Conservation (phyloP, 2,888 invertebrate genomes). For the Drosophila atripex region DNA sequence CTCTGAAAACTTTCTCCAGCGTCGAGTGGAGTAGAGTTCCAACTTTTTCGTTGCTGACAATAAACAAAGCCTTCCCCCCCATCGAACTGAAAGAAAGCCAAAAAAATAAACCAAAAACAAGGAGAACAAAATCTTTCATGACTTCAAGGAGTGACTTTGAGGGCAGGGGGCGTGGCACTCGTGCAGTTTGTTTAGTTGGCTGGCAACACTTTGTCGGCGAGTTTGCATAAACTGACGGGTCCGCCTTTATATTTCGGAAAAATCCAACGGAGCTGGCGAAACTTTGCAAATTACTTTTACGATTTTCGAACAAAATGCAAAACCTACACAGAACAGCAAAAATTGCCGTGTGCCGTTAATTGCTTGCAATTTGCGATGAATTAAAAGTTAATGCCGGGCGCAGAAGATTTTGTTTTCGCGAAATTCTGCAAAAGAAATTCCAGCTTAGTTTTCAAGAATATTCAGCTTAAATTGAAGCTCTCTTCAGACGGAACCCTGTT, state of each 20-base stretch:
- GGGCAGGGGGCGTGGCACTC: slow-evolving; percentile 11
- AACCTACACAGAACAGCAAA: slow-evolving; percentile 26
- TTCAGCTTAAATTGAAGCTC: background rate
- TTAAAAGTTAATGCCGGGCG: slow-evolving; percentile 62
- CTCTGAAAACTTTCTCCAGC: slow-evolving; percentile 49
- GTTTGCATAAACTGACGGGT: slow-evolving; percentile 59
- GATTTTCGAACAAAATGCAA: slow-evolving; percentile 42
- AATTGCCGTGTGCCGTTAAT: slow-evolving; percentile 54
- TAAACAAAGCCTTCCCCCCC: slow-evolving; percentile 56
- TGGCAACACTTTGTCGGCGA: slow-evolving; percentile 73
- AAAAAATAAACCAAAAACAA: slow-evolving; percentile 7
- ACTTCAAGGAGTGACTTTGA: background rate
- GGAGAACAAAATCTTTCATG: slow-evolving; percentile 33
- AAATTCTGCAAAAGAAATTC: background rate
- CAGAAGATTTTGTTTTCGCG: slow-evolving; percentile 3
- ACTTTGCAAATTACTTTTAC: slow-evolving; percentile 66
- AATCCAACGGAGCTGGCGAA: slow-evolving; percentile 6
- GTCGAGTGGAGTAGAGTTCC: slow-evolving; percentile 14
- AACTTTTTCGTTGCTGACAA: slow-evolving; percentile 59
- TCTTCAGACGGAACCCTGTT: slow-evolving; percentile 1
- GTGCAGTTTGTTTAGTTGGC: slow-evolving; percentile 73
- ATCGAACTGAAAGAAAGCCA: slow-evolving; percentile 6
- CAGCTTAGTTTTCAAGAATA: slow-evolving; percentile 5
- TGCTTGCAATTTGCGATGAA: slow-evolving; percentile 71
- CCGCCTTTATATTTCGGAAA: slow-evolving; percentile 38